Evolutionary conservation across 35 echinoderm and acorn worm species (phyloP), one percentile per base, ranked within the genome.

Genomic region (Apostichopus japonicus): DNA sequence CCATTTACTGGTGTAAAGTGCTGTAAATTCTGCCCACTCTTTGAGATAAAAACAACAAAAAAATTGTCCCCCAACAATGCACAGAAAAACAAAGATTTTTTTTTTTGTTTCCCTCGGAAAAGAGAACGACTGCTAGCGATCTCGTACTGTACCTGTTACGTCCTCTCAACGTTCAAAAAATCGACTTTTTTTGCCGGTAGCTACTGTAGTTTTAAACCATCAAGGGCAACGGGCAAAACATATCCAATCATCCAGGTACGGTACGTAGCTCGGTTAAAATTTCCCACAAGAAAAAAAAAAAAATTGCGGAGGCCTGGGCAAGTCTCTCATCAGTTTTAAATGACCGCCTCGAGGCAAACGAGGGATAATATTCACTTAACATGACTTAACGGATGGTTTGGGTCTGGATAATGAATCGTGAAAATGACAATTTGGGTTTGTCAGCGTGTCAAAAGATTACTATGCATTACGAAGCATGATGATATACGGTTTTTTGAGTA

Each of bases 401-500:
- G 33, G 44, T 33, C 52, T 2, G 6, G 78, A 33, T 53, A 80
- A 80, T 80, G 51, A 83, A 83, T 83, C 79, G 79, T 83, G 79
- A 83, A 83, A 54, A 83, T 83, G 79, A 83, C 79, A 83, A 83
- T 54, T 54, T 54, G 10, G 79, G 9, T 83, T 83, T 14, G 53
- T 24, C 6, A 55, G 79, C 17, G 33, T 83, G 79, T 83, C 79
- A 83, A 83, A 44, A 54, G 79, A 83, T 83, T 54, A 83, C 51
- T 54, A 6, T 8, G 54, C n/a, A 52, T 54, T 83, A 52, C 19
- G 25, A 17, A 17, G 54, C 13, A 55, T 33, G 54, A 83, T 52
- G 51, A 83, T 83, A 54, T 44, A 83, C 54, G 51, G 79, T 54
- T 55, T 83, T 83, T 83, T 83, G 55, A 83, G 79, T 83, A 83